Conservation (phyloP, 2,113 vertebrate genomes). For the Cyanoliseus patagonus region DNA sequence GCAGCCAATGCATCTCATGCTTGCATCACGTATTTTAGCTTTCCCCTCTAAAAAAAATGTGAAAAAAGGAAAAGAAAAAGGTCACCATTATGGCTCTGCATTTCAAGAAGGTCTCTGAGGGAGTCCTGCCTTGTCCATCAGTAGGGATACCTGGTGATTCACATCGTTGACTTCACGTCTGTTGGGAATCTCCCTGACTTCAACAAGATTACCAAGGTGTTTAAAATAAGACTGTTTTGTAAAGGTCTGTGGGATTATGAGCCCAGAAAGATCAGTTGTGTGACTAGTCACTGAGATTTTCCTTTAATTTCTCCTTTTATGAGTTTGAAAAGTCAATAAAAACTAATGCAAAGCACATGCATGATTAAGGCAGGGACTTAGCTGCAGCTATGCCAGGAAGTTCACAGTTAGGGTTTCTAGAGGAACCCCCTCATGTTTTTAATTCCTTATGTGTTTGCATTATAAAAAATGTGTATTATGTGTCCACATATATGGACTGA, state of each 20-base stretch:
- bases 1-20: accelerated
- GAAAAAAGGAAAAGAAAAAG: background rate
- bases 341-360: conserved; percentile 57
- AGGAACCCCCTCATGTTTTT: background rate
- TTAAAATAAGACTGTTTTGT: conserved; percentile 34
- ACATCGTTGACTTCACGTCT: background rate
- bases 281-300: conserved; percentile 27
- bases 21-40: background rate
- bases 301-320: conserved; percentile 61
- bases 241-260: conserved; percentile 18
- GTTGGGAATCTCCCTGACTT: background rate
- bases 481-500: background rate
- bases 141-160: background rate
- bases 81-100: background rate
- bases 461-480: background rate
- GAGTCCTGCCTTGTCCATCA: background rate
- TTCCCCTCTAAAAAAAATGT: background rate
- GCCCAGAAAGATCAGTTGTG: background rate
- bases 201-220: conserved; percentile 32
- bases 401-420: conserved; percentile 4
- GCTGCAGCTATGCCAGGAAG: background rate
- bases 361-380: conserved; percentile 25
- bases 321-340: conserved; percentile 57
- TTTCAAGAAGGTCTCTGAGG: background rate
- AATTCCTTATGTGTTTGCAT: background rate